Percentiles rank a stretch among this genome's conserved stretches.
Conservation (phyloP, 2,113 vertebrate genomes). For the Ailuropoda melanoleuca region DNA sequence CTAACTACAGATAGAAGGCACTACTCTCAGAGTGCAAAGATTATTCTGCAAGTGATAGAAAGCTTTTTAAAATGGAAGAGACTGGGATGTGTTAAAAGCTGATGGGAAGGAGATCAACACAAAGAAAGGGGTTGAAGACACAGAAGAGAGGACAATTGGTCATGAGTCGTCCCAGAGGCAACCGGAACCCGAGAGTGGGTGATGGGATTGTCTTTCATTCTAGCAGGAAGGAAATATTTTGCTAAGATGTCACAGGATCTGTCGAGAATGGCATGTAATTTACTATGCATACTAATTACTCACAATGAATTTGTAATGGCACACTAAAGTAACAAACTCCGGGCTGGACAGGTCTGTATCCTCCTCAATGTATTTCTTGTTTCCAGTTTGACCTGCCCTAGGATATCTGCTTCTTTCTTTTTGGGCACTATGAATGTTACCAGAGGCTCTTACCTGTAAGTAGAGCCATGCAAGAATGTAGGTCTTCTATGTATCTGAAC, state of each 20-base stretch:
- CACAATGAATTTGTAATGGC: neutral
- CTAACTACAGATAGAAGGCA: neutral
- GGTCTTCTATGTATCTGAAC: neutral
- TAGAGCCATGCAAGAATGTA: neutral
- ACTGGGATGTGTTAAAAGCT: neutral
- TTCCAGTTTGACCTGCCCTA: neutral
- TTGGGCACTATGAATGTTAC: neutral
- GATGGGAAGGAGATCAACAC: neutral
- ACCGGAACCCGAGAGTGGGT: neutral
- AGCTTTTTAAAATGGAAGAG: neutral
- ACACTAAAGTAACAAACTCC: neutral
- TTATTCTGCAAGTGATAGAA: neutral
- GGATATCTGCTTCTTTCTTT: neutral
- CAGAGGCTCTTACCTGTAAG: neutral
- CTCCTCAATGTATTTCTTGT: neutral
- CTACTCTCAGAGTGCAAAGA: neutral
- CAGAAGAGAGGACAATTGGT: neutral
- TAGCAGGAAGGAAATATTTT: neutral
- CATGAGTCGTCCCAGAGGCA: neutral
- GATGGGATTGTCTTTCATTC: neutral
- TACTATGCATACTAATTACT: neutral
- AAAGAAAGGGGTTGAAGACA: neutral
- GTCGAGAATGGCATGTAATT: neutral
- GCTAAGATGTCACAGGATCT: neutral
- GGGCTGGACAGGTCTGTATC: neutral